These are phyloP conservation scores for Nemapogon koenigi DNA, from an alignment of 2,888 invertebrate genomes.

Conservation along the genomic window DNA sequence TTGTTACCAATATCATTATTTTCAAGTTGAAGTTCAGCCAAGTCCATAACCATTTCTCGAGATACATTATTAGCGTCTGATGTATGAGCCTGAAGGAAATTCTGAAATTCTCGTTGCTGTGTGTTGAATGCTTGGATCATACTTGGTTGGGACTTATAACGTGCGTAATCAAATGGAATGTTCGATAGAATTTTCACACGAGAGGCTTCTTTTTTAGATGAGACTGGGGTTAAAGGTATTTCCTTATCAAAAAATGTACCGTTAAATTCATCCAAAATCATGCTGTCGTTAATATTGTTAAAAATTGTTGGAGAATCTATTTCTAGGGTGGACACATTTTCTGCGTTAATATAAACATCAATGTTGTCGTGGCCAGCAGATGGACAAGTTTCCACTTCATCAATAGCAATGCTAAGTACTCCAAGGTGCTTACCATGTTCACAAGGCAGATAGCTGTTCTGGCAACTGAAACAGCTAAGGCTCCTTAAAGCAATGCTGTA, in stretches of 20 bases:
- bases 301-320: neutral
- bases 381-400: neutral
- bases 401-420: neutral
- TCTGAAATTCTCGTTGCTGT: too few relatives aligned
- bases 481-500: neutral
- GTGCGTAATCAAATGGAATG: too few relatives aligned
- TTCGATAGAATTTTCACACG: too few relatives aligned
- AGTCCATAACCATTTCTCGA: too few relatives aligned
- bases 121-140: too few relatives aligned
- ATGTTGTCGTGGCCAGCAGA: neutral
- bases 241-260: neutral
- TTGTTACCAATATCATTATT: too few relatives aligned
- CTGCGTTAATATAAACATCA: neutral
- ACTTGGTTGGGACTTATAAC: too few relatives aligned
- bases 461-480: conserved; percentile 1
- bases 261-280: neutral
- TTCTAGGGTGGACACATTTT: neutral
- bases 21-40: too few relatives aligned
- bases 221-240: too few relatives aligned
- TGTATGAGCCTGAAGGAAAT: too few relatives aligned
- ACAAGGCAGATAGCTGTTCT: neutral
- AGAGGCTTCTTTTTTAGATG: too few relatives aligned
- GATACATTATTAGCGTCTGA: too few relatives aligned
- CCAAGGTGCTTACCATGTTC: neutral
- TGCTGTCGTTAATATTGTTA: neutral